Base-by-base conservation (phyloP, 2,113 vertebrate species). In the Eupsittula cactorum region DNA sequence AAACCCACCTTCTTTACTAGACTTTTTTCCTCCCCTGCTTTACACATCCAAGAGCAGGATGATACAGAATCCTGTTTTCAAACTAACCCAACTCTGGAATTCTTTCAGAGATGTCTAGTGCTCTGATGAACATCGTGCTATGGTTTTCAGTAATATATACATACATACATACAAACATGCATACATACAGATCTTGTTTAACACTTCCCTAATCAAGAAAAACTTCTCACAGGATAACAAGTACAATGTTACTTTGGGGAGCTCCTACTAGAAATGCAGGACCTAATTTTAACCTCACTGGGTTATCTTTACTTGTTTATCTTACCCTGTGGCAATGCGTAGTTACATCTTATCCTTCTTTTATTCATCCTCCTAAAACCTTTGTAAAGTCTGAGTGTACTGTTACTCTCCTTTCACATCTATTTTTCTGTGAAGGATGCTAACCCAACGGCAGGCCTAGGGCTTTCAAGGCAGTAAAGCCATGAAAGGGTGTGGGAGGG, bases 11-110 rank as follows among this genome's bases (percentile, higher is more conserved):
- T 88, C 28, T 81, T 74, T 83, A 84, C 28, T 33, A 90, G 18
- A 60, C 11, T 79, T 78, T 35, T 88, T 39, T 31, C 49, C 28
- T 85, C 68, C 39, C n/a, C 80, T 3, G 3, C 60, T 70, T 37
- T 35, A 47, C 16, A 71, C 20, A 67, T 78, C 50, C 71, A 82
- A 86, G 78, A 92, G 86, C 23, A 90, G 60, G 74, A 73, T 41
- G 35, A 75, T 41, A 88, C 8, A 63, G 88, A 95, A 88, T 53
- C 6, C 28, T 19, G 33, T 46, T 95, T 88, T 84, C 80, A 81
- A 92, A 75, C 31, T 37, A 76, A 63, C 2, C 24, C 17, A 78
- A 83, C 50, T 81, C 60, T 37, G 74, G n/a, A 90, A 78, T 86
- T 81, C 37, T 86, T 93, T 47, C 35, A 77, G 35, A 81, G 60